Evolutionary conservation across 2,797 vertebrate genomes (phyloP), one percentile per base, ranked within the genome.

Genomic region (Octomys mimax): DNA sequence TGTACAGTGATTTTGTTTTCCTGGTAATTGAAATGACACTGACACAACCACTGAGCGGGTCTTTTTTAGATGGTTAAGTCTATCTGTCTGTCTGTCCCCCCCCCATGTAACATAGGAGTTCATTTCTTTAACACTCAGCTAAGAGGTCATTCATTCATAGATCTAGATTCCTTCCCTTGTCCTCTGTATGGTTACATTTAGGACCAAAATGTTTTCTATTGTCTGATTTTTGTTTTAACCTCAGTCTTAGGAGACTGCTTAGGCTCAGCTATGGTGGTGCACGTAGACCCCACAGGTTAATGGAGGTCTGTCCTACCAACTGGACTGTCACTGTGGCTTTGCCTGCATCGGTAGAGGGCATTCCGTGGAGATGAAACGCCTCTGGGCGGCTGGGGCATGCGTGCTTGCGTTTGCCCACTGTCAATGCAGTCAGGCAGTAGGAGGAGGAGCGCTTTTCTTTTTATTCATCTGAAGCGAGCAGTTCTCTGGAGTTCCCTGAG

Each of bases 401-500:
- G 39, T 24, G 46, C 83, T 61, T 78, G 82, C 54, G 83, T 77
- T 64, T 33, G 21, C 11, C 4, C 2, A 2, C 89, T 64, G 68
- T 79, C 91, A 89, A 52, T 62, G 66, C 70, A 6, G 16, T 57
- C 77, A 91, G 61, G 54, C 70, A 18, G 24, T 42, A 59, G 81
- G 81, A 87, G 93, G 91, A 87, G 94, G 91, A 71, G 81, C 87
- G 59, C 81, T 96, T 95, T 61, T 61, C 88, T 87, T 87, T 85
- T 88, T 95, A 57, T 96, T 94, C 86, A 90, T 46, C 75, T 77
- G 92, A 39, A 95, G 68, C 28, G 36, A 75, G 57, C 87, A 11
- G 39, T 77, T 95, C 89, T 86, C 87, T 54, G 18, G 46, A 77
- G 62, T 26, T 81, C 93, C 89, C 84, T 77, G 6, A 71, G 62